Evolutionary conservation across 2,113 vertebrate species (phyloP).

Genomic region (Rhinopomastus cyanomelas): DNA sequence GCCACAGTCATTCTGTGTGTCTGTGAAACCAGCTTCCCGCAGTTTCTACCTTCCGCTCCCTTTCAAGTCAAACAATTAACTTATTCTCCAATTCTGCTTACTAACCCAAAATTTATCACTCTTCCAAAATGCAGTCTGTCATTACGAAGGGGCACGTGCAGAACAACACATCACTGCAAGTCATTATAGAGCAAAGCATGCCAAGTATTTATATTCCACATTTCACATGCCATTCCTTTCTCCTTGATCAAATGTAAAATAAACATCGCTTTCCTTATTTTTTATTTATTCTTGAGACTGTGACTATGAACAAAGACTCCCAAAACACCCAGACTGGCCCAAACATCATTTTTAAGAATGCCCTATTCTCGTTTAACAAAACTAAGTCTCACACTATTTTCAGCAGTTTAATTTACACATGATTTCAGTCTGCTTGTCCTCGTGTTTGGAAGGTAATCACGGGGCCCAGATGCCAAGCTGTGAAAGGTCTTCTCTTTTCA

Average conservation of each 20-base stretch:
- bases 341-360: constrained; percentile 42
- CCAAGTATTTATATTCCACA: constrained; percentile 2
- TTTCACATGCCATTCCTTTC: constrained; percentile 55
- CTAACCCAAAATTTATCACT: background rate
- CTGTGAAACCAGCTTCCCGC: background rate
- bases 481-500: constrained; percentile 62
- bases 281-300: background rate
- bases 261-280: constrained; percentile 2
- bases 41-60: background rate
- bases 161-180: background rate
- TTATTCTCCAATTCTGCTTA: background rate
- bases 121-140: background rate
- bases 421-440: constrained; percentile 29
- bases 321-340: constrained; percentile 24
- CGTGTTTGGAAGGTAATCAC: constrained; percentile 56
- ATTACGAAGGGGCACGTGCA: background rate
- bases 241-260: constrained; percentile 38
- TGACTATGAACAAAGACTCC: constrained; percentile 27
- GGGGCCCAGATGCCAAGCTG: constrained; percentile 58
- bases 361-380: constrained; percentile 53
- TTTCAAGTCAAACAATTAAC: background rate
- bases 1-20: no score
- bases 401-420: constrained; percentile 47
- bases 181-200: constrained; percentile 33
- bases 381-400: constrained; percentile 31